Evolutionary conservation across 2,888 invertebrate species (phyloP), one percentile per base, ranked within the genome.

Genomic region (Chrysolina oricalcia): DNA sequence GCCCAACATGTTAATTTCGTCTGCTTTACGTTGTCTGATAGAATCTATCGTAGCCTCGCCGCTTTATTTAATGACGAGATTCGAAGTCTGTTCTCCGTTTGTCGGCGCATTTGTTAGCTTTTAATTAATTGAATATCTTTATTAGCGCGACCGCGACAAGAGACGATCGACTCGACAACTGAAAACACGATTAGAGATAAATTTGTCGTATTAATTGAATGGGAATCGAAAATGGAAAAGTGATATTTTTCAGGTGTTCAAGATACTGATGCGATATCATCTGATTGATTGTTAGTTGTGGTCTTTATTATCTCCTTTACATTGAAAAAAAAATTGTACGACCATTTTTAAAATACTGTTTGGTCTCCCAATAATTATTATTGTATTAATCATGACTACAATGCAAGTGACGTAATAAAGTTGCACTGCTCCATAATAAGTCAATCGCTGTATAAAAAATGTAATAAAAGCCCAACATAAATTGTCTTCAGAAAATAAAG

Each of bases 111-210:
- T 78, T 77, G 78, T 80, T 77, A 68, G 67, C 69, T 72, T 80
- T 78, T 78, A 80, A 80, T 80, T 80, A 80, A 80, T 80, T 80
- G 78, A 78, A 80, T 80, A 76, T 78, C 75, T 80, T 80, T 80
- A 80, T 80, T 78, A 78, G 77, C 76, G 68, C 67, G 53, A 53
- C 27, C 73, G 27, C 66, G 68, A 72, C 73, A 75, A 73, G 73
- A 73, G 74, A 76, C 71, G 71, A 75, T 75, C 69, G 72, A 68
- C 70, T 74, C 73, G 76, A 74, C 76, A 59, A 74, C 69, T 50
- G 53, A 74, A 79, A 75, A 79, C 79, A 72, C 71, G 79, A 79
- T 79, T 74, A 66, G 9, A 79, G 79, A 79, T 79, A 77, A 76
- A 76, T 76, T 78, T 78, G 78, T 78, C 75, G 68, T 27, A 56